A percentile compares a stretch with the other conserved stretches of the same genome.
phyloP scores from a whole-genome alignment of 2,113 vertebrate genomes.

The Thinocorus orbignyianus region DNA sequence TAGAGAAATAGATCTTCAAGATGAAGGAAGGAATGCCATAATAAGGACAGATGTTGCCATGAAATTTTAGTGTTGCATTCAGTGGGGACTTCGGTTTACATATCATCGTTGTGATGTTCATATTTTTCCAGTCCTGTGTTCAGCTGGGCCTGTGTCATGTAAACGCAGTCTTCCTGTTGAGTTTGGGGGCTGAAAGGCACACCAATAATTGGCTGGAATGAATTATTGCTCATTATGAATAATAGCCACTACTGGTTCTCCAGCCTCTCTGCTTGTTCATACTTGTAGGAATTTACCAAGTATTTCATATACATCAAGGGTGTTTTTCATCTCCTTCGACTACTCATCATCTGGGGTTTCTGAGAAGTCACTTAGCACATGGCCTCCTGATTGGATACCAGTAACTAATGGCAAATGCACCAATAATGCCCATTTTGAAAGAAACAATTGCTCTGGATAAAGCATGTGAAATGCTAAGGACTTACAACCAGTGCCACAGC shows the following conservation, averaged over 20 bases:
- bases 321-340: neutral
- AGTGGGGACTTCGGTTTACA: neutral
- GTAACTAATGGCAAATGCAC: neutral
- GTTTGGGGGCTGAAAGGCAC: neutral
- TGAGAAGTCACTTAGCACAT: neutral
- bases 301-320: neutral
- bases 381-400: neutral
- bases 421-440: neutral
- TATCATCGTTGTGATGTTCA: neutral
- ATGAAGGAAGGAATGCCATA: slow-evolving; percentile 47
- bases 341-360: neutral
- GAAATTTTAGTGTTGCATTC: slow-evolving; percentile 11
- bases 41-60: neutral
- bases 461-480: neutral
- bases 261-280: neutral
- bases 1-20: slow-evolving; percentile 22
- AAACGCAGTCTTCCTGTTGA: neutral
- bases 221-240: neutral
- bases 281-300: neutral
- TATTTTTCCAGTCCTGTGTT: neutral
- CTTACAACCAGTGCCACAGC: neutral
- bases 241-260: neutral
- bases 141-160: neutral
- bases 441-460: neutral
- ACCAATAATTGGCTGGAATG: neutral